Base-by-base conservation (phyloP, 2,888 invertebrate genomes). In the Rhamphomyia laevipes region DNA sequence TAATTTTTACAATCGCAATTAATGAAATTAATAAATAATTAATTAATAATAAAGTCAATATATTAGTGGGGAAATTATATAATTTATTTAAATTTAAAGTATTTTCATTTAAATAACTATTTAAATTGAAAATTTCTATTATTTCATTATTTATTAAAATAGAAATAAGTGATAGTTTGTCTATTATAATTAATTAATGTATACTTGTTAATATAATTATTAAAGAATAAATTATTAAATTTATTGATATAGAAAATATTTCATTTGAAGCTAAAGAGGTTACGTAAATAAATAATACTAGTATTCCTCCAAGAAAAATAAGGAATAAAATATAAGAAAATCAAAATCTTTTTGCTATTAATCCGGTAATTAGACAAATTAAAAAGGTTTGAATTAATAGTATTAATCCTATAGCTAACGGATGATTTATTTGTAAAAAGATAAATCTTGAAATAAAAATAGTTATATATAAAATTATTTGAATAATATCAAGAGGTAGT, bases 241-340 rank as follows among this genome's bases (percentile, higher is more conserved):
- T 70, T 46, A 64, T 55, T 10, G 63, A 65, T 51, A 68, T 59
- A 53, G 63, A 62, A 64, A 78, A 76, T 70, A 75, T 67, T 76
- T 79, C 77, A 71, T 80, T 80, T 15, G 76, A 77, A 0, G 77
- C 76, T 65, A 78, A 62, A 56, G 78, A 79, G 50, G 77, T 75
- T 3, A 81, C 74, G 66, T 81, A 82, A 66, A 80, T 73, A 71
- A 81, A 80, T 71, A 81, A 58, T 10, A 82, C 74, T 72, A 82
- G 57, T 73, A 82, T 68, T 15, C 80, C 80, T 17, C 81, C 78
- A 64, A 81, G 60, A 65, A 80, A 77, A 58, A 77, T 73, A 70
- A 80, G 60, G 61, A 80, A 77, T 71, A 79, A 59, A 63, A 80
- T 76, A 67, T 78, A 78, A 0, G 76, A 76, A 60, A 75, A 78